Conservation (phyloP, 1,140 invertebrate genomes). For the Caligus rogercresseyi region DNA sequence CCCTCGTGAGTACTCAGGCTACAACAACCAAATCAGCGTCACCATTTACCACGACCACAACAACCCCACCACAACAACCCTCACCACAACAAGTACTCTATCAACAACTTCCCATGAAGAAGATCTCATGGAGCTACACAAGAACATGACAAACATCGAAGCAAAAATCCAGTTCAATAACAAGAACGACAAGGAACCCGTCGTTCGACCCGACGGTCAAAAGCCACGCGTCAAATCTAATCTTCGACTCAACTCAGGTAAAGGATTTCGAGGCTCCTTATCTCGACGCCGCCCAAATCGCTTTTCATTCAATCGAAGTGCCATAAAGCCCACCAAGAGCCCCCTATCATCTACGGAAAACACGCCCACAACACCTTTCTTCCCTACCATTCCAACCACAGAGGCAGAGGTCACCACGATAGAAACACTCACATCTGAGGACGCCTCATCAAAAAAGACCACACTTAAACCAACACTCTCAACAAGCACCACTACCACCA, state of each 20-base stretch:
- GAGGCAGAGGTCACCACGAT: neutral
- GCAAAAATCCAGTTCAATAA: neutral
- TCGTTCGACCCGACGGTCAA: slow-evolving; percentile 14
- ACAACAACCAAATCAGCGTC: neutral
- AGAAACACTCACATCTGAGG: neutral
- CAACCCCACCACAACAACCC: neutral
- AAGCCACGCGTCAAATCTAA: slow-evolving; percentile 20
- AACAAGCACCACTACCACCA: neutral
- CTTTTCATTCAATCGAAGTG: neutral
- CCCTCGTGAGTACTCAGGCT: neutral
- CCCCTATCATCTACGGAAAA: neutral
- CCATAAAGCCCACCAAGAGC: neutral
- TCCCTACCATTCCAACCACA: neutral
- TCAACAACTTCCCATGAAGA: neutral
- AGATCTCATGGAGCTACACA: neutral
- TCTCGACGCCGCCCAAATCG: neutral
- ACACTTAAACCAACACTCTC: neutral
- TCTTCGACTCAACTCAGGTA: neutral
- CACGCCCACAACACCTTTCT: neutral
- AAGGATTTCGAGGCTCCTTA: neutral
- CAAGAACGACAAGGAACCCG: slow-evolving; percentile 1
- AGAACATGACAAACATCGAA: neutral
- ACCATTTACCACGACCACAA: neutral
- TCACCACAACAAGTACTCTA: neutral
- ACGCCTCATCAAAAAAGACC: neutral